These are phyloP conservation scores for Calameuta filiformis DNA, from an alignment of 2,888 invertebrate genomes.

Conservation along the genomic window DNA sequence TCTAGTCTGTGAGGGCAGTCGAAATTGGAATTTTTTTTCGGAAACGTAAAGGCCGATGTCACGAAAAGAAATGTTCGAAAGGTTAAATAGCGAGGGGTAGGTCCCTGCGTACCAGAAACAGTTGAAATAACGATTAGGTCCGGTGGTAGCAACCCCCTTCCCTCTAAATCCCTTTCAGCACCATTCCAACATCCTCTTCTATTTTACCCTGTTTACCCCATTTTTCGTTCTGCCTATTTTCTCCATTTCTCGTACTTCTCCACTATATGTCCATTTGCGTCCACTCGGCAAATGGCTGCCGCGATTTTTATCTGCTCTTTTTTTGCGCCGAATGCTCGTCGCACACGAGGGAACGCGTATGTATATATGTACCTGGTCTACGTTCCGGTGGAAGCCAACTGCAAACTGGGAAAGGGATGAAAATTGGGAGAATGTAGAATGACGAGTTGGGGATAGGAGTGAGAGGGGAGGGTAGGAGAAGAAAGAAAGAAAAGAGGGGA, in stretches of 20 bases:
- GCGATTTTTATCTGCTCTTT: neutral
- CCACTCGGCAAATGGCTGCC: neutral
- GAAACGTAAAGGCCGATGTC: neutral
- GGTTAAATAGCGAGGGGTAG: neutral
- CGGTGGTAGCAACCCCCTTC: neutral
- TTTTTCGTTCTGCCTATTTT: neutral
- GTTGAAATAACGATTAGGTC: neutral
- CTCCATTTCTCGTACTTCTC: neutral
- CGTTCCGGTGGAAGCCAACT: neutral
- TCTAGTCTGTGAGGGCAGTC: neutral
- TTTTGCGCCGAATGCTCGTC: neutral
- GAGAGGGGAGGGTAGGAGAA: neutral
- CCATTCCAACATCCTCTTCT: neutral
- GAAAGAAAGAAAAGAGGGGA: neutral
- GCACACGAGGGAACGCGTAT: neutral
- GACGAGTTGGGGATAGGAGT: neutral
- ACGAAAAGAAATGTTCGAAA: neutral
- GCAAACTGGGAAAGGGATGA: neutral
- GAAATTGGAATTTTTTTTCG: neutral
- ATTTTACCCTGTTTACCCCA: neutral
- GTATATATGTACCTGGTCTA: neutral
- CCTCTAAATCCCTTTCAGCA: neutral
- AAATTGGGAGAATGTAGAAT: neutral
- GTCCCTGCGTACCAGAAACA: neutral
- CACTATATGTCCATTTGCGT: neutral